A percentile compares a stretch with the other conserved stretches of the same genome.
These are phyloP conservation scores for Pelobates fuscus DNA, from an alignment of 2,113 vertebrate species.

Conservation along the genomic window DNA sequence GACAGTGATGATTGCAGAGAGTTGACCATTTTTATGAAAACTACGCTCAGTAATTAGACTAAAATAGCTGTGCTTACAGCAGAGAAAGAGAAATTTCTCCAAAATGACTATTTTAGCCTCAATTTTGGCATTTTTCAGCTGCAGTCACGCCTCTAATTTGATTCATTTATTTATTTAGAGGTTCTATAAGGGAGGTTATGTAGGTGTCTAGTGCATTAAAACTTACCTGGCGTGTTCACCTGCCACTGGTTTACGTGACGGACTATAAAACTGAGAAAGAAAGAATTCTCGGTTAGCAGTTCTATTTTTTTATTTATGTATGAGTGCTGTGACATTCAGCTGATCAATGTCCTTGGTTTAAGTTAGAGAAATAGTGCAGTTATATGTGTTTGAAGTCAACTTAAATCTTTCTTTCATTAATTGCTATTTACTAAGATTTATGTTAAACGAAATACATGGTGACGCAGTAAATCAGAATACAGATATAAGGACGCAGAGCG, in stretches of 20 bases:
- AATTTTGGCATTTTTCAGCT: too few species aligned
- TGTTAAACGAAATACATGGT: neutral
- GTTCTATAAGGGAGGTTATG: too few species aligned
- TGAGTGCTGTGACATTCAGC: neutral
- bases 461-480: neutral
- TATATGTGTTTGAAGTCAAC: constrained; percentile 9
- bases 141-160: too few species aligned
- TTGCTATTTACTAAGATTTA: neutral
- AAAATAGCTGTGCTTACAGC: too few species aligned
- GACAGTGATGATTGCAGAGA: too few species aligned
- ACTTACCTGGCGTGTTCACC: neutral
- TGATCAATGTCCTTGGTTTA: constrained; percentile 16
- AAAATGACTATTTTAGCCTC: too few species aligned
- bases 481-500: too few species aligned
- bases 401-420: constrained; percentile 20
- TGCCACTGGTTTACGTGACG: neutral
- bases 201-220: too few species aligned
- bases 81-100: too few species aligned
- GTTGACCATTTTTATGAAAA: too few species aligned
- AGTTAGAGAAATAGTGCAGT: neutral
- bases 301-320: neutral
- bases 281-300: neutral
- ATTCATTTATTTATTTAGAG: too few species aligned
- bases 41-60: too few species aligned
- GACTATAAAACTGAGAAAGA: neutral